These are phyloP conservation scores for Spilosoma lubricipeda DNA, from an alignment of 2,888 invertebrate genomes.

Conservation along the genomic window DNA sequence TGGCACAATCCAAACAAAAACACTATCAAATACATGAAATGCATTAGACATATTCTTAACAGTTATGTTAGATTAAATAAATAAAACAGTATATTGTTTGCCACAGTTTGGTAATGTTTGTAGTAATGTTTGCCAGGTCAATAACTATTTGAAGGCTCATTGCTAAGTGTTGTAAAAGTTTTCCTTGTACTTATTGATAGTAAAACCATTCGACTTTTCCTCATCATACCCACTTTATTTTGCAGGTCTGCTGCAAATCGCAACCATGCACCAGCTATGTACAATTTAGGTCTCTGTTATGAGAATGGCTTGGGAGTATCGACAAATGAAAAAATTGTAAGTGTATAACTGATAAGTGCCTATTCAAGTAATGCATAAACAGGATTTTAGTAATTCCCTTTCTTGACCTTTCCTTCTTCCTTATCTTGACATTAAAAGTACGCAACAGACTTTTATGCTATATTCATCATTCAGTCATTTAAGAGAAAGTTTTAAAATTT, in stretches of 20 bases:
- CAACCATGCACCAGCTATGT: constrained; percentile 87
- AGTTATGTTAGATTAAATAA: too few species aligned
- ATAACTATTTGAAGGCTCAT: neutral
- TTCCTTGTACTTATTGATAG: neutral
- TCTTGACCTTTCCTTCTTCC: too few species aligned
- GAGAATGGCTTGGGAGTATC: constrained; percentile 89
- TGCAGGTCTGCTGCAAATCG: constrained; percentile 85
- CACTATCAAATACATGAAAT: too few species aligned
- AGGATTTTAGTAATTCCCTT: too few species aligned
- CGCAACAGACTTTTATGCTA: too few species aligned
- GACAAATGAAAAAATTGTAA: constrained; percentile 86
- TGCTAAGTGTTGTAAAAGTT: neutral
- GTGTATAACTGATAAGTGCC: constrained; percentile 11
- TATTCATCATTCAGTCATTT: too few species aligned
- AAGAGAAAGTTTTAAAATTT: too few species aligned
- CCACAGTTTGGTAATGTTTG: neutral
- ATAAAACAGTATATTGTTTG: neutral
- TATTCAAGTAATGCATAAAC: too few species aligned
- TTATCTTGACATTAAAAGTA: too few species aligned
- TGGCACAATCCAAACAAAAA: too few species aligned
- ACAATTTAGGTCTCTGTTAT: constrained; percentile 90
- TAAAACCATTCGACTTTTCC: neutral
- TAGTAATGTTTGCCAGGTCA: neutral
- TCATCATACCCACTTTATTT: neutral
- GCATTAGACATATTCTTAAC: too few species aligned